Percentiles rank a stretch among this genome's conserved stretches.
Evolutionary conservation across 1,140 invertebrate species (phyloP).

Genomic region (Anastrepha obliqua): DNA sequence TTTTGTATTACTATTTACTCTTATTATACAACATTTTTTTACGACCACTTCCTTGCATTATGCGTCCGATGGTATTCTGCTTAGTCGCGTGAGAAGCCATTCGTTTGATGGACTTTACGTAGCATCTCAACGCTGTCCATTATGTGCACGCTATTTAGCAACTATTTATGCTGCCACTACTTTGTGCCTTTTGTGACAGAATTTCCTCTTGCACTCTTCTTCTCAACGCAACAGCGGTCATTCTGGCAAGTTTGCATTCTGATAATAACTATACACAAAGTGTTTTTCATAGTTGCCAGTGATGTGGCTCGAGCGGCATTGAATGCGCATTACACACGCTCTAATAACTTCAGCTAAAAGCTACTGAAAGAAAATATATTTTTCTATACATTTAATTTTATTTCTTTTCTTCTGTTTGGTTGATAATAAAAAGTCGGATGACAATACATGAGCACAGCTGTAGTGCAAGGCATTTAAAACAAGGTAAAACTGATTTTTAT

Average conservation of each 20-base stretch:
- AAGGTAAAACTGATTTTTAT: neutral
- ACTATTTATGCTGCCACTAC: constrained; percentile 7
- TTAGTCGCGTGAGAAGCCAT: constrained; percentile 26
- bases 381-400: neutral
- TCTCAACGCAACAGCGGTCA: neutral
- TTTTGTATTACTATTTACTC: no score
- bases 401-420: neutral
- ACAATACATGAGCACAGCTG: neutral
- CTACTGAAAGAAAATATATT: neutral
- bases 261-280: neutral
- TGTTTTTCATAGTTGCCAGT: neutral
- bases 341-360: constrained; percentile 26
- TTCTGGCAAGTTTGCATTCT: neutral
- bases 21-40: neutral
- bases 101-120: neutral
- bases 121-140: neutral
- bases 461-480: neutral
- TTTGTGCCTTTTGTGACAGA: neutral
- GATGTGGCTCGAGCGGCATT: neutral
- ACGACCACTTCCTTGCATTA: neutral
- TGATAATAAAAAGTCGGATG: neutral
- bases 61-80: neutral
- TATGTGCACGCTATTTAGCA: constrained; percentile 29
- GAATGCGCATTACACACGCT: constrained; percentile 47
- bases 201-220: neutral